These are phyloP conservation scores for Indicator maculatus DNA, from an alignment of 2,113 vertebrate species.

Conservation along the genomic window DNA sequence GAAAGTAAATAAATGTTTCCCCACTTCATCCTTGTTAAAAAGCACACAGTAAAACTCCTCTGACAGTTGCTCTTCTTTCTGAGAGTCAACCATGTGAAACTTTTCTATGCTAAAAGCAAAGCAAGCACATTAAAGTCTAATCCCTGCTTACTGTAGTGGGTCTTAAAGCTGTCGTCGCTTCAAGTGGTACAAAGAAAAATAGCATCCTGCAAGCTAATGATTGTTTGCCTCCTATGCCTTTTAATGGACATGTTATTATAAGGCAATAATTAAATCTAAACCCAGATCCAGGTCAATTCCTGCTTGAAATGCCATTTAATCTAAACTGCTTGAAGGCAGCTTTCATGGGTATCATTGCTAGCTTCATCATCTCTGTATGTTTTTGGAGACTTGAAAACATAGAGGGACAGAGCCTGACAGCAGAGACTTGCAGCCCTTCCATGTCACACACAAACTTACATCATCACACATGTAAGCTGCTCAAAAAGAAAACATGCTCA, in stretches of 20 bases:
- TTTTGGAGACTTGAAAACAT: background rate
- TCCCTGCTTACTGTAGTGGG: background rate
- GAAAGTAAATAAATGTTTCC: background rate
- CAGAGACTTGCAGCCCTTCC: background rate
- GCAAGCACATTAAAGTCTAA: conserved; percentile 1
- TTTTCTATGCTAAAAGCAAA: conserved; percentile 19
- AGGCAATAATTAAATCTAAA: background rate
- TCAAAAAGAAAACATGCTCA: background rate
- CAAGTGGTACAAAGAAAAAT: background rate
- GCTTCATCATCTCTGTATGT: background rate
- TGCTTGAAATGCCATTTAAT: background rate
- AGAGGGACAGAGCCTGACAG: background rate
- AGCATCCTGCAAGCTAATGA: background rate
- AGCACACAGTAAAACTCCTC: background rate
- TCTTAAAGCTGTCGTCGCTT: conserved; percentile 32
- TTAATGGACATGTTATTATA: background rate
- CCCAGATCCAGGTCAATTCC: background rate
- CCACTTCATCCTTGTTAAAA: background rate
- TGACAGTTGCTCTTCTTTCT: background rate
- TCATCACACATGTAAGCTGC: background rate
- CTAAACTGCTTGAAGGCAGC: background rate
- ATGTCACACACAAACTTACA: background rate
- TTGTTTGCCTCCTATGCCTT: background rate
- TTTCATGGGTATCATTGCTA: background rate
- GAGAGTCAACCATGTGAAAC: background rate